Conservation (phyloP, 2,888 invertebrate genomes). For the Dicyrtomina minuta region DNA sequence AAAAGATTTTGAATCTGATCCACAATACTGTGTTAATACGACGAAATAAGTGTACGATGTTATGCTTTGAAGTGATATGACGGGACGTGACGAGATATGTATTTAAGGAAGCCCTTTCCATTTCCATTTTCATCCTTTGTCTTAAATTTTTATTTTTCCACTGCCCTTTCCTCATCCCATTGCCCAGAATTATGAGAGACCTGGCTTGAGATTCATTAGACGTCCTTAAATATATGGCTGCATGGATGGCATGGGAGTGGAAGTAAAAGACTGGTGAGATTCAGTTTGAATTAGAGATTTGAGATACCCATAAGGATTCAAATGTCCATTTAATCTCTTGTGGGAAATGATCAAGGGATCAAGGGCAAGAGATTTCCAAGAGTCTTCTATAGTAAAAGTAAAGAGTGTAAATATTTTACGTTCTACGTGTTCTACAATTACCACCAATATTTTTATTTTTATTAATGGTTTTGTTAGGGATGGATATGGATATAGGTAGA, state of each 20-base stretch:
- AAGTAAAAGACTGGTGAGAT: background rate
- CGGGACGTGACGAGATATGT: too few relatives aligned
- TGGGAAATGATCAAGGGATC: conserved; percentile 26
- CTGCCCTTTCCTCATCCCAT: too few relatives aligned
- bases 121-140: background rate
- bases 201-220: background rate
- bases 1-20: too few relatives aligned
- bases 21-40: too few relatives aligned
- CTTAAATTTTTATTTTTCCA: too few relatives aligned
- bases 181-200: too few relatives aligned
- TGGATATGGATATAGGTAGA: background rate
- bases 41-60: too few relatives aligned
- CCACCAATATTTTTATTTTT: conserved; percentile 9
- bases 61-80: background rate
- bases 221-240: background rate
- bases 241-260: background rate
- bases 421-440: background rate
- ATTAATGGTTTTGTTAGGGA: background rate
- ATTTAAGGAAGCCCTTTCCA: background rate
- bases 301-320: background rate
- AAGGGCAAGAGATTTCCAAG: background rate
- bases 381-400: too few relatives aligned
- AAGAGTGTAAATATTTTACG: background rate
- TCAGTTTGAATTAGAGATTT: too few relatives aligned
- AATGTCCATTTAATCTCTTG: conserved; percentile 24